Conservation (phyloP, 2,888 invertebrate genomes). For the Standfussiana lucernea region DNA sequence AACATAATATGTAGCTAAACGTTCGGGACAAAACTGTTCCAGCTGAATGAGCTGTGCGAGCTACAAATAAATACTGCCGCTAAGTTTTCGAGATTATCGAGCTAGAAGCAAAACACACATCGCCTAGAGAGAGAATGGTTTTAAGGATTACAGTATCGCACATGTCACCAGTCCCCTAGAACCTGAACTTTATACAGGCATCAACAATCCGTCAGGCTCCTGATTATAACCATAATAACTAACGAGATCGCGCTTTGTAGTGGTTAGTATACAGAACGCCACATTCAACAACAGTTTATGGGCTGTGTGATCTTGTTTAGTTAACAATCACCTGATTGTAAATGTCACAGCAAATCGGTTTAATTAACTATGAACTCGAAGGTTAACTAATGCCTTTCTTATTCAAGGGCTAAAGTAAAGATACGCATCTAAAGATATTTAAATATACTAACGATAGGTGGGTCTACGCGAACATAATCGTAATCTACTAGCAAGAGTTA, state of each 20-base stretch:
- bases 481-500: not conserved
- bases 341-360: not conserved
- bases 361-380: not conserved
- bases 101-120: not conserved
- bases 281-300: not conserved
- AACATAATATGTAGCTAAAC: not conserved
- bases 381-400: not conserved
- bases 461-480: not conserved
- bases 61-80: not conserved
- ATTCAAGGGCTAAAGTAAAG: not conserved
- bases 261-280: constrained; percentile 7
- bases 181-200: not conserved
- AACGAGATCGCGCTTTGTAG: constrained; percentile 23
- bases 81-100: not conserved
- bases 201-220: not conserved
- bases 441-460: not conserved
- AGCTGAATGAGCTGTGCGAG: not conserved
- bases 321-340: constrained; percentile 31
- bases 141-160: constrained; percentile 6
- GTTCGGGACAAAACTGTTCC: not conserved
- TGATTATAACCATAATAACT: constrained; percentile 16
- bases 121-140: not conserved
- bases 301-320: constrained; percentile 10
- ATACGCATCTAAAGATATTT: not conserved
- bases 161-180: not conserved